Base-by-base conservation (phyloP, 2,797 vertebrate species). In the Ctenosaura bakeri region DNA sequence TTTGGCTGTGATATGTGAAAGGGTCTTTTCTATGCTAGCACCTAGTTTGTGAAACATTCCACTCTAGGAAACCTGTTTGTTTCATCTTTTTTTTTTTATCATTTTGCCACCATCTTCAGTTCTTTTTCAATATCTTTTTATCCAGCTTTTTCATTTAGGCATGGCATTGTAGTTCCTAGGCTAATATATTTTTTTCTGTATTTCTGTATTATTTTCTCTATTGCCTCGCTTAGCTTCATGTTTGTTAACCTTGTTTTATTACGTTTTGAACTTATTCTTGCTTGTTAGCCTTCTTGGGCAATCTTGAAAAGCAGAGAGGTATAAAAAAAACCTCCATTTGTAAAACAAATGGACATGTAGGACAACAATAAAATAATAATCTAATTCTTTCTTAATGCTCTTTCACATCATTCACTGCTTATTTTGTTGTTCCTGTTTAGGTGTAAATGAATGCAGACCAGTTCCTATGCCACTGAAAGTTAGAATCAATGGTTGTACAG, bases 381-480 rank as follows among this genome's bases (percentile, higher is more conserved):
- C n/a, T 74, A 38, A 22, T 62, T 42, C 7, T 79, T 71, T 74
- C n/a, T 14, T 24, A 22, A 54, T 16, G 29, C 29, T 24, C 26
- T 42, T 83, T 76, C 20, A 73, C 10, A 9, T 83, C 13, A 8
- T 62, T 38, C 14, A 76, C 10, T 29, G 13, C 26, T 59, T 38
- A n/a, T 32, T 88, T 69, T 62, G 46, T 5, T 83, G 12, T 89
- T 83, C 2, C 54, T 83, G 7, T 35, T 73, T 78, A 83, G 88
- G 88, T 62, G 1, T 14, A 13, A 83, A 74, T 59, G 29, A 26
- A 16, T 83, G 80, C 12, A 59, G 56, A 14, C 54, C 38, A n/a
- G 26, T 1, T 35, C 88, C 52, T 2, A 20, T 62, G 12, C 12
- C 32, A 7, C 20, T 76, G 6, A 29, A 1, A 32, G 29, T 89